Conservation (phyloP, 1,140 invertebrate species). For the Uloborus diversus region DNA sequence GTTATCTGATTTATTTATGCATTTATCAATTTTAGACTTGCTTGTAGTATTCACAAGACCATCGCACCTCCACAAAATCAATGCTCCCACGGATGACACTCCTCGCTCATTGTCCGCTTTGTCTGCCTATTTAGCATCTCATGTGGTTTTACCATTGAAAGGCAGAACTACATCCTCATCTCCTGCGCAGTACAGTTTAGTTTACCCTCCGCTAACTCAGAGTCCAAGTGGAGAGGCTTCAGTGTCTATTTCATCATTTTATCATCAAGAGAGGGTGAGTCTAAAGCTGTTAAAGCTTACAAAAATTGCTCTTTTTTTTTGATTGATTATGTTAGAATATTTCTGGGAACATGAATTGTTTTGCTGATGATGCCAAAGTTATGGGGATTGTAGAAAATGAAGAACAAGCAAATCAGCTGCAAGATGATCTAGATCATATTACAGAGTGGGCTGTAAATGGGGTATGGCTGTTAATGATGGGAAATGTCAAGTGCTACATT, state of each 20-base stretch:
- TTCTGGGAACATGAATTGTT: too few relatives aligned
- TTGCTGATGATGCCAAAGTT: too few relatives aligned
- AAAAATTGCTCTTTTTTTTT: too few relatives aligned
- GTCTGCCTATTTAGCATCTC: conserved; percentile 68
- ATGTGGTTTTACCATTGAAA: conserved; percentile 65
- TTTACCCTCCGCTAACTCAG: conserved; percentile 61
- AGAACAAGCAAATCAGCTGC: too few relatives aligned
- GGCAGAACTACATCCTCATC: conserved; percentile 47
- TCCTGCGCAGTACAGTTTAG: conserved; percentile 61
- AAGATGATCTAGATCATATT: too few relatives aligned
- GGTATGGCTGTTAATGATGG: too few relatives aligned
- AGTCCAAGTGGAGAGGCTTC: conserved; percentile 64
- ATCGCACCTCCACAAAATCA: conserved; percentile 75
- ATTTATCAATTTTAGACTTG: conserved; percentile 72
- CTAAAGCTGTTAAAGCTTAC: neutral
- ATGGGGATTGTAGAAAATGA: too few relatives aligned
- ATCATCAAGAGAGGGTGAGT: conserved; percentile 72
- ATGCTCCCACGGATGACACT: conserved; percentile 71
- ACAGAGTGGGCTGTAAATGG: too few relatives aligned
- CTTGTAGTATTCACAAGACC: conserved; percentile 87
- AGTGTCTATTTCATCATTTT: conserved; percentile 70
- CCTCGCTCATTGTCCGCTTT: conserved; percentile 83
- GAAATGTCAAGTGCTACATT: too few relatives aligned
- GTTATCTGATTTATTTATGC: too few relatives aligned
- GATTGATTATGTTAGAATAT: too few relatives aligned